Evolutionary conservation across 2,113 vertebrate genomes (phyloP).

Genomic region (Emydura subglobosa): DNA sequence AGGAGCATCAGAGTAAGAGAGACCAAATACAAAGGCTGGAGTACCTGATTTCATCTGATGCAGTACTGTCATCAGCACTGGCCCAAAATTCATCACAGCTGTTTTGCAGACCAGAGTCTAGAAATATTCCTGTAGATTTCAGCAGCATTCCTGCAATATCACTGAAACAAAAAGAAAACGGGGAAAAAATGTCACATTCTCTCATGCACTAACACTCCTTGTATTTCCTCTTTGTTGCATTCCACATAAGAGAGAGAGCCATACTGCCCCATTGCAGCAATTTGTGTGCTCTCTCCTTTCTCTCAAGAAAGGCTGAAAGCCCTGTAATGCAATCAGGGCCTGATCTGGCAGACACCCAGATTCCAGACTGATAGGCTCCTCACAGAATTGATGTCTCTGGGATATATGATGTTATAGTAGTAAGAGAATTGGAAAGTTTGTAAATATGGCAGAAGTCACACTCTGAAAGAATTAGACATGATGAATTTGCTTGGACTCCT

Average conservation of each 20-base stretch:
- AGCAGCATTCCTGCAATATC: slow-evolving; percentile 97
- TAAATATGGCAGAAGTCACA: not conserved
- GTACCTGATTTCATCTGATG: slow-evolving; percentile 96
- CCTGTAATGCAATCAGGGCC: not conserved
- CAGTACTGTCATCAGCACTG: slow-evolving; percentile 90
- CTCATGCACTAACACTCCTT: not conserved
- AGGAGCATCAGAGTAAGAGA: not conserved
- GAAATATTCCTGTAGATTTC: slow-evolving; percentile 95
- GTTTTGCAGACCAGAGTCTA: slow-evolving; percentile 91
- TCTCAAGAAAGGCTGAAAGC: accelerated
- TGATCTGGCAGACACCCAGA: not conserved
- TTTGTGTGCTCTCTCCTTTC: not conserved
- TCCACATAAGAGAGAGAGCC: not conserved
- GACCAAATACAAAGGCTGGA: not conserved
- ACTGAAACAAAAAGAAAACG: slow-evolving; percentile 77
- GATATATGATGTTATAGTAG: not conserved
- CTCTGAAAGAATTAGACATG: not conserved
- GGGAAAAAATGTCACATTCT: not conserved
- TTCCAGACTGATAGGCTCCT: not conserved
- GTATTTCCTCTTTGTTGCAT: not conserved
- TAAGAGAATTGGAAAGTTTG: not conserved
- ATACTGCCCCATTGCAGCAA: not conserved
- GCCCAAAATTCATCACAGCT: slow-evolving; percentile 94
- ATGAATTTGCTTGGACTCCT: not conserved
- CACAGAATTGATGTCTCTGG: not conserved